phyloP scores from a whole-genome alignment of 1,140 invertebrate species.

The Pogonomyrmex barbatus region DNA sequence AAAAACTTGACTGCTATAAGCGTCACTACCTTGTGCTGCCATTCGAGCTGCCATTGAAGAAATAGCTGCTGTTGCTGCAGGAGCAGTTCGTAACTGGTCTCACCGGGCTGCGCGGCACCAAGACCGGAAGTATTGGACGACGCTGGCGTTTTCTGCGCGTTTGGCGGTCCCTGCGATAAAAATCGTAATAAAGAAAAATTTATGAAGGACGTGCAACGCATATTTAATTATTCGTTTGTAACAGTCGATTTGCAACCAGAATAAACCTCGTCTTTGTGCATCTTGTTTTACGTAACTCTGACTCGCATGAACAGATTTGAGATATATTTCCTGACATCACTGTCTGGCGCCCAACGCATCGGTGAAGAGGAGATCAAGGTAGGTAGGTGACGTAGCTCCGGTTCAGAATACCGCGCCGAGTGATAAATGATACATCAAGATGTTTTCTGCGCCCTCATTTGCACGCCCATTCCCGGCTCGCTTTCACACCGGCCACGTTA shows the following conservation, averaged over 20 bases:
- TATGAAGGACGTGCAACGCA: neutral
- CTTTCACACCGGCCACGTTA: conserved; percentile 74
- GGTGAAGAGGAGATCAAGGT: conserved; percentile 11
- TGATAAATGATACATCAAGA: conserved; percentile 78
- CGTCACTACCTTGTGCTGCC: conserved; percentile 89
- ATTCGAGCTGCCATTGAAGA: conserved; percentile 94
- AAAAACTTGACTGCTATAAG: neutral
- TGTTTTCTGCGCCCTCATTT: conserved; percentile 76
- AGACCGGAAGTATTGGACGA: conserved; percentile 85
- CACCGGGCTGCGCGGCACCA: conserved; percentile 86
- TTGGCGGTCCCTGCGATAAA: conserved; percentile 92
- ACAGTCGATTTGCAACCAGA: neutral
- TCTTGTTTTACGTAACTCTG: conserved; percentile 36
- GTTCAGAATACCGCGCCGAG: conserved; percentile 27
- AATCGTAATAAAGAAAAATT: conserved; percentile 8
- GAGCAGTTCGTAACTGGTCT: conserved; percentile 96
- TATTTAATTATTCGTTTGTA: neutral
- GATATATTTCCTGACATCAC: conserved; percentile 53
- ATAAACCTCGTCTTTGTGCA: conserved; percentile 27
- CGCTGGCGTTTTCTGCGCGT: conserved; percentile 90
- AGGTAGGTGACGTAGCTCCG: conserved; percentile 51
- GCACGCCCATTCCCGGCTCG: conserved; percentile 72
- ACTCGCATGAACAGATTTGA: conserved; percentile 23
- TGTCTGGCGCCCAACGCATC: conserved; percentile 29
- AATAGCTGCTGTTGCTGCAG: conserved; percentile 97